A percentile compares a stretch with the other conserved stretches of the same genome.
phyloP scores from a whole-genome alignment of 2,888 invertebrate species.

The Icerya purchasi region DNA sequence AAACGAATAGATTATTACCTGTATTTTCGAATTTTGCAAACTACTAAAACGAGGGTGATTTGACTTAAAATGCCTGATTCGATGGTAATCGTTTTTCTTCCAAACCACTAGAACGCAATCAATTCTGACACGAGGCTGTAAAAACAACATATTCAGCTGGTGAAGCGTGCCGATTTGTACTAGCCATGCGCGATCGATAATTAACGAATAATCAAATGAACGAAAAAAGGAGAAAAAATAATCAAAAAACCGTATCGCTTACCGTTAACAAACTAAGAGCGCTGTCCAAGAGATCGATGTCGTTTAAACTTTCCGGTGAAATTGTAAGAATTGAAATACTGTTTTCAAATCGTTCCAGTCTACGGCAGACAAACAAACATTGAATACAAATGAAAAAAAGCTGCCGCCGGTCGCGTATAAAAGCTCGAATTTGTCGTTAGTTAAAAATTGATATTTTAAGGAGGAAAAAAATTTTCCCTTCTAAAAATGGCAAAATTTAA shows the following conservation, averaged over 20 bases:
- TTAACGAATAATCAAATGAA: too few species aligned
- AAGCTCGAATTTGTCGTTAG: too few species aligned
- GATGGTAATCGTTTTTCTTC: constrained; percentile 11
- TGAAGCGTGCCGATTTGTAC: too few species aligned
- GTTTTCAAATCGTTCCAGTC: neutral
- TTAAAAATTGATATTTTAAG: too few species aligned
- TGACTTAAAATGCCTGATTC: constrained; percentile 11
- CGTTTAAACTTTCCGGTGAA: constrained; percentile 5
- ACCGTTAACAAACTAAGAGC: constrained; percentile 16
- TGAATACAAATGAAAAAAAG: too few species aligned
- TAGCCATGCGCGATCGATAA: too few species aligned
- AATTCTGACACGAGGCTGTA: constrained; percentile 7
- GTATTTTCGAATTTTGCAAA: neutral
- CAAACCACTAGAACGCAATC: constrained; percentile 11
- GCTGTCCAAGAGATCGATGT: constrained; percentile 13
- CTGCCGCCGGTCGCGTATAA: too few species aligned
- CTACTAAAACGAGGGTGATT: neutral
- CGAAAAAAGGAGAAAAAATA: neutral
- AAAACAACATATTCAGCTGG: too few species aligned
- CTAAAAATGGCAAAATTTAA: too few species aligned
- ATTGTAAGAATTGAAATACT: constrained; percentile 6
- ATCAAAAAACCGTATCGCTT: constrained; percentile 6
- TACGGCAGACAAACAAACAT: too few species aligned
- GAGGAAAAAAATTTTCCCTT: too few species aligned
- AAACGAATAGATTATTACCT: too few species aligned